phyloP scores from a whole-genome alignment of 2,888 invertebrate species.

The Drosophila nr. perissopoda region DNA sequence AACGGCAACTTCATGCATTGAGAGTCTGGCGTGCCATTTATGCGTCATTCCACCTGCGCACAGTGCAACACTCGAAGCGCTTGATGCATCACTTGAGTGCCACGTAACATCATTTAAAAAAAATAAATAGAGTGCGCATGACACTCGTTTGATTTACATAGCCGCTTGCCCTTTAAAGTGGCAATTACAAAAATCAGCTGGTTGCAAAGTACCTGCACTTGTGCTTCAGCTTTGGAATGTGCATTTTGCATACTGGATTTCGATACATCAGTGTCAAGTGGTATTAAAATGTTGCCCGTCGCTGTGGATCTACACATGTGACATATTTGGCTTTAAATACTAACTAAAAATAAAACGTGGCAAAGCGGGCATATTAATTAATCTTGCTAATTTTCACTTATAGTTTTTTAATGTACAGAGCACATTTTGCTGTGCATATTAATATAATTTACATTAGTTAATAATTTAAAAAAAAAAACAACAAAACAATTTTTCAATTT shows the following conservation, averaged over 20 bases:
- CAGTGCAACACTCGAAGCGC: conserved; percentile 44
- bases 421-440: background rate
- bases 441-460: background rate
- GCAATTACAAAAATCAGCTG: conserved; percentile 63
- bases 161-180: conserved; percentile 56
- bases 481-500: background rate
- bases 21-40: conserved; percentile 44
- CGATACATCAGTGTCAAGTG: conserved; percentile 52
- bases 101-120: conserved; percentile 10
- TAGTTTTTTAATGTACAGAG: background rate
- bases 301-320: background rate
- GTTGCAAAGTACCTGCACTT: conserved; percentile 25
- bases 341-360: background rate
- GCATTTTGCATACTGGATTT: conserved; percentile 45
- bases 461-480: background rate
- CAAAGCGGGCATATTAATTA: background rate
- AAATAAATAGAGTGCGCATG: conserved; percentile 33
- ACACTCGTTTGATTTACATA: conserved; percentile 60
- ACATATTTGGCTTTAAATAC: background rate
- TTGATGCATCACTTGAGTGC: conserved; percentile 17
- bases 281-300: conserved; percentile 57
- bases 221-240: conserved; percentile 31
- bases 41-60: conserved; percentile 58
- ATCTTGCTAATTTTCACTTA: background rate
- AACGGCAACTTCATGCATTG: conserved; percentile 21